Evolutionary conservation across 2,888 invertebrate species (phyloP), one percentile per base, ranked within the genome.

Genomic region (Opisthograptis luteolata): DNA sequence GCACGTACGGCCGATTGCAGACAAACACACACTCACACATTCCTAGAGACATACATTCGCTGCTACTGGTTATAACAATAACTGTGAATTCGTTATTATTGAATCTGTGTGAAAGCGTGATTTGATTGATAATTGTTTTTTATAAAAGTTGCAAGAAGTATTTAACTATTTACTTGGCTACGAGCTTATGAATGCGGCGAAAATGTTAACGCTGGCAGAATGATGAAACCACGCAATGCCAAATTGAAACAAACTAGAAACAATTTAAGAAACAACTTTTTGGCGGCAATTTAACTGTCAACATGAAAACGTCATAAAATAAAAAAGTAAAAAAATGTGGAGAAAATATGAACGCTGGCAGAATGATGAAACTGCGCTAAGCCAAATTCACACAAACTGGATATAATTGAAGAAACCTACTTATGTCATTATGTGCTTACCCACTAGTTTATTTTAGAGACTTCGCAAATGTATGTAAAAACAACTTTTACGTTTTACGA

Each of bases 1-100:
- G 79, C 88, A 90, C 89, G 88, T 83, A 72, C 80, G 80, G 79
- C 78, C 84, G 82, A 84, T 84, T 81, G 86, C 84, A 79, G 79
- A 80, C 81, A 80, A 75, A 73, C 76, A 75, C 59, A 70, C 60
- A 68, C 70, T 58, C 63, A 67, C 64, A 70, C 69, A 72, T 66
- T 71, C 71, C 67, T 62, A 70, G 62, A 81, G 70, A 78, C 74
- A 81, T 70, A 81, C 73, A 69, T 61, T 61, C 56, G 56, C 54
- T 52, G 47, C 48, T 58, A 60, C 58, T 58, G 55, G 52, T 52
- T 56, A 61, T 58, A 58, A 55, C 50, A 58, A 58, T 61, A 61
- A 61, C 61, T 61, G 61, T 61, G 56, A 47, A 61, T 55, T 52
- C 51, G 31, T 40, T 56, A 58, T 46, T 56, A 58, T 46, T 56